These are phyloP conservation scores for Synergus laeviventris DNA, from an alignment of 2,888 invertebrate species.

Conservation along the genomic window DNA sequence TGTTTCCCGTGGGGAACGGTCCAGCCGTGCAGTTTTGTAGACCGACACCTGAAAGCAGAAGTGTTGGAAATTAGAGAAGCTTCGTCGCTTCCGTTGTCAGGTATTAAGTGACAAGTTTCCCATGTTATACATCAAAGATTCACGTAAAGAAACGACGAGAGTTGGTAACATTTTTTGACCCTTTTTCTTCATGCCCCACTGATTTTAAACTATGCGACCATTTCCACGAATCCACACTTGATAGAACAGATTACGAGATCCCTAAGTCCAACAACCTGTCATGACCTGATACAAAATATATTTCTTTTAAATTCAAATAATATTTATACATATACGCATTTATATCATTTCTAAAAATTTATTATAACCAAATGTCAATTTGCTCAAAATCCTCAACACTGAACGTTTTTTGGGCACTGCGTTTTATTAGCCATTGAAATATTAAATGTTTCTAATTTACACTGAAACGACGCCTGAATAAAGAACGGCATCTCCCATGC, in stretches of 20 bases:
- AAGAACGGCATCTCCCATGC: too few species aligned
- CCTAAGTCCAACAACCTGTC: too few species aligned
- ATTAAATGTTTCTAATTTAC: too few species aligned
- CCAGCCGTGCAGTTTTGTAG: conserved; percentile 69
- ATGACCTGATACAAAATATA: neutral
- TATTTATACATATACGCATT: too few species aligned
- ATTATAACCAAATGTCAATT: too few species aligned
- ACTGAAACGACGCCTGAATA: too few species aligned
- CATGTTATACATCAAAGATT: conserved; percentile 25
- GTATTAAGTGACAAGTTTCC: conserved; percentile 17
- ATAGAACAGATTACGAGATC: neutral
- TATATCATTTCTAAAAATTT: too few species aligned
- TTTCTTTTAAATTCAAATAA: too few species aligned
- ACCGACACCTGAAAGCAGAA: conserved; percentile 63
- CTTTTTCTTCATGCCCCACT: conserved; percentile 1
- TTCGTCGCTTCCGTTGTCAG: conserved; percentile 33
- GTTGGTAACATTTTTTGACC: neutral
- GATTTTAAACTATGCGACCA: neutral
- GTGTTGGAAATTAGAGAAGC: conserved; percentile 37
- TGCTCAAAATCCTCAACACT: too few species aligned
- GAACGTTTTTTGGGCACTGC: too few species aligned
- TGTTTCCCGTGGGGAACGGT: conserved; percentile 65
- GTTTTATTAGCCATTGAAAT: too few species aligned
- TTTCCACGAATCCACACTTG: neutral
- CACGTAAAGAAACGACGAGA: neutral